These are phyloP conservation scores for Nomada fabriciana DNA, from an alignment of 2,888 invertebrate species.

Conservation along the genomic window DNA sequence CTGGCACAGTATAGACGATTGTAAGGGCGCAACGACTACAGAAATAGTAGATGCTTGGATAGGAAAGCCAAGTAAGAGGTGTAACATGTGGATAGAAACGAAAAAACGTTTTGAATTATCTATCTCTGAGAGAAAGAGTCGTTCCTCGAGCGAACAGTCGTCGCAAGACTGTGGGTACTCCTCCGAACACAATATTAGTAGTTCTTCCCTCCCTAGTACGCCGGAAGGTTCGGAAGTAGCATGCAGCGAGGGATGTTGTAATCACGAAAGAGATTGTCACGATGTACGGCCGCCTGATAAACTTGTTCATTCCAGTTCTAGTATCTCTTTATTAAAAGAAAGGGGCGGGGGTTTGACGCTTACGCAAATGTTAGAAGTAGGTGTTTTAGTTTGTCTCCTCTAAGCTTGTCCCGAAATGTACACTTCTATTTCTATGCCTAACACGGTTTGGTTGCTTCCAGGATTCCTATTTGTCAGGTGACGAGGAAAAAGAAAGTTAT, in stretches of 20 bases:
- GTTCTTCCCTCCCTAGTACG: constrained; percentile 92
- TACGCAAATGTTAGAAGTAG: constrained; percentile 92
- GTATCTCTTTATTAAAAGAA: constrained; percentile 77
- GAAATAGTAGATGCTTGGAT: constrained; percentile 80
- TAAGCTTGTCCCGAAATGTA: background rate
- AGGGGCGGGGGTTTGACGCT: constrained; percentile 87
- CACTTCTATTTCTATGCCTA: background rate
- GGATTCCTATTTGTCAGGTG: constrained; percentile 92
- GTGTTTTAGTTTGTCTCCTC: background rate
- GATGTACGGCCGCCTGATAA: constrained; percentile 79
- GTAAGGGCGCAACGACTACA: constrained; percentile 73
- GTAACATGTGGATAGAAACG: constrained; percentile 81
- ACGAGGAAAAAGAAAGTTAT: constrained; percentile 89
- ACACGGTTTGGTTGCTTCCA: constrained; percentile 79
- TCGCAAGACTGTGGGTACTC: constrained; percentile 95
- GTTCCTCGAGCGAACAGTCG: constrained; percentile 88
- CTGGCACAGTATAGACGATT: constrained; percentile 69
- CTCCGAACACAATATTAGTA: constrained; percentile 92
- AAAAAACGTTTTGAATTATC: constrained; percentile 84
- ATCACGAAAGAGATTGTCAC: constrained; percentile 87
- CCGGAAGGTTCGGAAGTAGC: constrained; percentile 96
- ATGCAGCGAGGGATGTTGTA: constrained; percentile 95
- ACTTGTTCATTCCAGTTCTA: constrained; percentile 77
- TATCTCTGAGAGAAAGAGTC: constrained; percentile 86
- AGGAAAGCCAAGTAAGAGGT: constrained; percentile 76